Base-by-base conservation (phyloP, 2,113 vertebrate genomes). In the Sceloporus undulatus region DNA sequence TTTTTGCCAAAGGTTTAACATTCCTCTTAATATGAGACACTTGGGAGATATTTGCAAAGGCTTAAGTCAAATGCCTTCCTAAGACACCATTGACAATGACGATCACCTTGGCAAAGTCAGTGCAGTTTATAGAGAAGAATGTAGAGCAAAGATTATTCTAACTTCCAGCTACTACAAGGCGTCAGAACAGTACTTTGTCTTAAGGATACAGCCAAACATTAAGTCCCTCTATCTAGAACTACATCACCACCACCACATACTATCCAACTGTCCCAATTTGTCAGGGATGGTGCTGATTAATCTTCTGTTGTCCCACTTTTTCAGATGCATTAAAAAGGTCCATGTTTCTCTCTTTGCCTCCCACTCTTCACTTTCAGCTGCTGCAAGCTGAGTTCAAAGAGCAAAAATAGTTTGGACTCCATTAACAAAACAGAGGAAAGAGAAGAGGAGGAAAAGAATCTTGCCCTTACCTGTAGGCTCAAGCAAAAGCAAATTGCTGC, bases 31-130 rank as follows among this genome's bases (percentile, higher is more conserved):
- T 77, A 88, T 76, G 71, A 76, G 79, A 81, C 42, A 23, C 62
- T 76, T 82, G 79, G 71, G 86, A 88, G 56, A 66, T 56, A 82
- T 76, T 68, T 88, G 56, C 80, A 82, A 88, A 88, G 40, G 38
- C 79, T 88, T 82, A 82, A 87, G 56, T 82, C 40, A 87, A 87
- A 87, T 87, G 54, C 73, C 59, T 87, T 82, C 79, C 79, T 75
- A 82, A 82, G 73, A 82, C 71, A 66, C 40, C 56, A 76, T 76
- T 27, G 75, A 66, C 62, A 76, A 76, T 76, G 59, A 82, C 40
- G 71, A 88, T 52, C n/a, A 74, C 56, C 68, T 73, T 87, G 79
- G 68, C 78, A 87, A n/a, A 52, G 62, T 52, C n/a, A 54, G 59
- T 54, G 68, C 71, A 66, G 23, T 76, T 52, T 38, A 79, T 27